Evolutionary conservation across 2,797 vertebrate species (phyloP), one percentile per base, ranked within the genome.

Genomic region (Staurois parvus): DNA sequence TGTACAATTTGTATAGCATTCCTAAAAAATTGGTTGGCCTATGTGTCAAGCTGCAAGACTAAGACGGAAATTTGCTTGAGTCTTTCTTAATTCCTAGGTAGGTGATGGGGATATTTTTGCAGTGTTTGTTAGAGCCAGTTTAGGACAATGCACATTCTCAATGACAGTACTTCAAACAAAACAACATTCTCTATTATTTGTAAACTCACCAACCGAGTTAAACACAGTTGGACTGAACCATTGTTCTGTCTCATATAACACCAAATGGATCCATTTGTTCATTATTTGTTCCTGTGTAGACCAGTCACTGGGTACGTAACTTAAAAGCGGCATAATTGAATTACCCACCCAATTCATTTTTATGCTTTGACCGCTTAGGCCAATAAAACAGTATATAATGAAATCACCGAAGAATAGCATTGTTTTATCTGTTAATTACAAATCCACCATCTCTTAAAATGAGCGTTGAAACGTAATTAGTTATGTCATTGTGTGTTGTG

Each of bases 401-500:
- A 85, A 73, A 72, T 67, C 29, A 72, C 67, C 12, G 78, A 84
- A 73, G 76, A 78, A 72, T 84, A 79, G 83, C 82, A 72, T 78
- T 79, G 45, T 85, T 84, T 84, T 78, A 81, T 76, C 73, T 82
- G 79, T 77, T 86, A 86, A 86, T 86, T 77, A 81, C 56, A 82
- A 72, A 72, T 66, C 79, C 77, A 79, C 72, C 85, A 81, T 82
- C 48, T 24, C 48, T 66, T 72, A 73, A 73, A 66, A 79, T 28
- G 59, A 72, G 68, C 69, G 72, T 48, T 28, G 37, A 73, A 79
- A 73, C 48, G 76, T 79, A 73, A 85, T 85, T 79, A 79, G 66
- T 85, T 85, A 79, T 85, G 64, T 59, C 45, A 77, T 72, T 68
- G 76, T 56, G 66, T 40, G 48, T 45, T 64, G 21, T 72, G 48